Percentiles rank a stretch among this genome's conserved stretches.
These are phyloP conservation scores for Ochlodes sylvanus DNA, from an alignment of 2,888 invertebrate species.

Conservation along the genomic window DNA sequence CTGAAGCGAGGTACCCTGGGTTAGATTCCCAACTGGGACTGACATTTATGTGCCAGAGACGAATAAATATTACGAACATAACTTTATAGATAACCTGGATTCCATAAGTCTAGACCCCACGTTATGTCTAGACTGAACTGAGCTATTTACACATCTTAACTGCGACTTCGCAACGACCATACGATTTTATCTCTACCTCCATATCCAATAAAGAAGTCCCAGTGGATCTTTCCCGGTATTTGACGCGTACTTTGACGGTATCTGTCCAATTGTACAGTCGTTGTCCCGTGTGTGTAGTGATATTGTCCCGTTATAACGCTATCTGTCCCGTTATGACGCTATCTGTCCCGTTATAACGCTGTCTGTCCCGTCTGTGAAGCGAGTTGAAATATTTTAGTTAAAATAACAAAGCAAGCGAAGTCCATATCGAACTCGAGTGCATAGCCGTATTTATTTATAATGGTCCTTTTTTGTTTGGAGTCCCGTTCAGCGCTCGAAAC, in stretches of 20 bases:
- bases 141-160: neutral
- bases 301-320: neutral
- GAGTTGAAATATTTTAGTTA: neutral
- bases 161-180: neutral
- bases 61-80: too few species aligned
- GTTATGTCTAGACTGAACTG: slow-evolving; percentile 6
- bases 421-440: too few species aligned
- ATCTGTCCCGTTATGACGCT: neutral
- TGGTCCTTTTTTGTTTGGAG: too few species aligned
- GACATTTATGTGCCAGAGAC: too few species aligned
- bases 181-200: neutral
- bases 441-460: too few species aligned
- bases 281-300: neutral
- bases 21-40: too few species aligned
- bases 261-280: neutral
- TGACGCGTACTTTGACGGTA: neutral
- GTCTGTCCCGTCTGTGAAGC: neutral
- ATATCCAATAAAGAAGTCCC: neutral
- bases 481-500: too few species aligned
- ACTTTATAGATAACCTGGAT: slow-evolving; percentile 5
- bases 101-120: slow-evolving; percentile 10
- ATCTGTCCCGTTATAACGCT: too few species aligned
- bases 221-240: neutral
- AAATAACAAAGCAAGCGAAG: too few species aligned
- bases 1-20: too few species aligned